Evolutionary conservation across 2,113 vertebrate genomes (phyloP).

Genomic region (Phalacrocorax carbo): DNA sequence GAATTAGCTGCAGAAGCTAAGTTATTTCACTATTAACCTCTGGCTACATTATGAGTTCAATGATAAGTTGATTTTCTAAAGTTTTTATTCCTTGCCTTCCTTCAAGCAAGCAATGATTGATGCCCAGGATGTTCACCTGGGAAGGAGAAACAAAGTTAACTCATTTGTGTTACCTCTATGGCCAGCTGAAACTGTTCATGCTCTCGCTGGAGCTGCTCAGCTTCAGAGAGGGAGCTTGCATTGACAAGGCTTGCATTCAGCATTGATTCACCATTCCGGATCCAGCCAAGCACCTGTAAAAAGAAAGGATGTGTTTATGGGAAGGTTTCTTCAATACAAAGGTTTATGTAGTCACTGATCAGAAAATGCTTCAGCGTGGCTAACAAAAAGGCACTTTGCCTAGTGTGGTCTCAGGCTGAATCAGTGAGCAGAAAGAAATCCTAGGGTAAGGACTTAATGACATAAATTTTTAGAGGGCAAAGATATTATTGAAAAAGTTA

Average conservation of each 20-base stretch:
- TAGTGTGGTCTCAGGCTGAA: not conserved
- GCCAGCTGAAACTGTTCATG: conserved; percentile 98
- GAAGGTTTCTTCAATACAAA: not conserved
- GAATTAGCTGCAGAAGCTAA: not conserved
- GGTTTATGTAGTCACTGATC: not conserved
- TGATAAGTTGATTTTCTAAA: not conserved
- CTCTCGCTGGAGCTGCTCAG: conserved; percentile 95
- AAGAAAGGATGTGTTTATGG: not conserved
- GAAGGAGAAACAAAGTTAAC: not conserved
- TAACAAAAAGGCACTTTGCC: not conserved
- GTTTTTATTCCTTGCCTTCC: not conserved
- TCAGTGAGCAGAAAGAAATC: not conserved
- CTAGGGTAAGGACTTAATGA: not conserved
- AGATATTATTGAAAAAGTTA: not conserved
- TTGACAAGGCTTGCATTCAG: conserved; percentile 95
- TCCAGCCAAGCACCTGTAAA: conserved; percentile 94
- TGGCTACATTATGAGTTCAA: not conserved
- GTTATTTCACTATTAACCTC: not conserved
- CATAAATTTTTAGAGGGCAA: not conserved
- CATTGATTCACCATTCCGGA: conserved; percentile 97
- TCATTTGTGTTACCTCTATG: conserved; percentile 85
- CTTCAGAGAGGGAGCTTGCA: conserved; percentile 95
- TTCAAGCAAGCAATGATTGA: not conserved
- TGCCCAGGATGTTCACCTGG: not conserved
- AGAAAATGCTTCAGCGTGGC: not conserved